phyloP scores from a whole-genome alignment of 2,888 invertebrate genomes.

The Harpalus rufipes region DNA sequence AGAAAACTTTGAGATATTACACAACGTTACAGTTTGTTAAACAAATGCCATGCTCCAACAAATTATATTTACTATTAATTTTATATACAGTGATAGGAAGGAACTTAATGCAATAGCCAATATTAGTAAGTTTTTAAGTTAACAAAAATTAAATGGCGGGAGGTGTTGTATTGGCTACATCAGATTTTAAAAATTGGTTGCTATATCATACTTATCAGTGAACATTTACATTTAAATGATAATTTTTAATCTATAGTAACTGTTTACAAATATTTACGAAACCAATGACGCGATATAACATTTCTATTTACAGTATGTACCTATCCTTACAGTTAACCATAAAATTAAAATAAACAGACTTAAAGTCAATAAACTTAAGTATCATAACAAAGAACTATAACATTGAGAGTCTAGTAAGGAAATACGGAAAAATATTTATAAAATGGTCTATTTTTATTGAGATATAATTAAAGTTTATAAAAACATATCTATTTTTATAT shows the following conservation, averaged over 20 bases:
- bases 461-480: too few species aligned
- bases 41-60: neutral
- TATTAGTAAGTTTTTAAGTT: too few species aligned
- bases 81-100: too few species aligned
- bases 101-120: too few species aligned
- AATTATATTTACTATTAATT: too few species aligned
- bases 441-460: neutral
- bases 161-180: too few species aligned
- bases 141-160: too few species aligned
- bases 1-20: neutral
- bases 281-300: neutral
- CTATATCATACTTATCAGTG: neutral
- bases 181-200: too few species aligned
- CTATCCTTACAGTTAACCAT: neutral
- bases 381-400: neutral
- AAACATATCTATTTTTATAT: too few species aligned
- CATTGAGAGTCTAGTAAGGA: neutral
- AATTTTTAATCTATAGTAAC: neutral
- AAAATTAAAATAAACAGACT: neutral
- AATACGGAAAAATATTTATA: neutral
- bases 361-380: neutral
- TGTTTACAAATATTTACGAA: neutral
- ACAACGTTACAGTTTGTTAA: constrained; percentile 1
- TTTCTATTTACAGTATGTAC: neutral
- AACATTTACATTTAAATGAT: neutral